Base-by-base conservation (phyloP, 2,888 invertebrate genomes). In the Galerucella calmariensis region DNA sequence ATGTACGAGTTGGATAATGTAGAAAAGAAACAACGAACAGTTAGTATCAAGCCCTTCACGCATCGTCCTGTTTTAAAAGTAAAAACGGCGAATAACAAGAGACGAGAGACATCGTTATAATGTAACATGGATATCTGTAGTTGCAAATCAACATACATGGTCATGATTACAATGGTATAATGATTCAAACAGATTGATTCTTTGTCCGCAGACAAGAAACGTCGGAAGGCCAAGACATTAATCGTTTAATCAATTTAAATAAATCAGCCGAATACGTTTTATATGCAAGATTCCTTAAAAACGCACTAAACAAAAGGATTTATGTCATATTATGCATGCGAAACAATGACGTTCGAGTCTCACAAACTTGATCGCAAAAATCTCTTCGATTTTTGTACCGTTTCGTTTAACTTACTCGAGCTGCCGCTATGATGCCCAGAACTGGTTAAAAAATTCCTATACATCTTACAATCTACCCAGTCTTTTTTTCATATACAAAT, bases 171-270 rank as follows among this genome's bases (percentile, higher is more conserved):
- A 85, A 85, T 84, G 81, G 85, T 83, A 84, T 84, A 85, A 85
- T 85, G 85, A 84, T 84, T 85, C 84, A 84, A 84, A 81, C 82
- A 83, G 84, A 85, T 85, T 85, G 85, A 85, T 84, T 85, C 85
- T 84, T 84, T 85, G 85, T 85, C 82, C 82, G 83, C 81, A 82
- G 83, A 83, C 84, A 83, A 83, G 82, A 81, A 79, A 82, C 83
- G 84, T 84, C 83, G 83, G 83, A 83, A 83, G 82, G 83, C 80
- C 79, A 79, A 80, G 84, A 84, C 84, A 84, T 84, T 84, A 85
- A 84, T 85, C 85, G 85, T 84, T 84, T 84, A 85, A 85, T 85
- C 84, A 84, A 85, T 84, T 84, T 84, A 82, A 84, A 84, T 85
- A 85, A 84, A 85, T 85, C 85, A 84, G 83, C 82, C 83, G 82